phyloP scores from a whole-genome alignment of 2,797 vertebrate genomes.

The Urosaurus nigricauda region DNA sequence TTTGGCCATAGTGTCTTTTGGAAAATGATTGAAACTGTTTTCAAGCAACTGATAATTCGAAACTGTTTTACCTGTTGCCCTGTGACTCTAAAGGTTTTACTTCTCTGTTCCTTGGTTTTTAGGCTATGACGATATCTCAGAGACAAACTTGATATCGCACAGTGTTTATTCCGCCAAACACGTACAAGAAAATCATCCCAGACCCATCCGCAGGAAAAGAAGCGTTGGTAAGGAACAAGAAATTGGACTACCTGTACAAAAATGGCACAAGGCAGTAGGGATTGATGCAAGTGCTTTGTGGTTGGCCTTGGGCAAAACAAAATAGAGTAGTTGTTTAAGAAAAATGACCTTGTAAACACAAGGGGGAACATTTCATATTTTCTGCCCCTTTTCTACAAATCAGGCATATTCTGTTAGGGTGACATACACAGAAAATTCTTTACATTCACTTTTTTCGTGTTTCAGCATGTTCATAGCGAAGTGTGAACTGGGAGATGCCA shows the following conservation, averaged over 20 bases:
- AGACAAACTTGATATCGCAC: conserved; percentile 85
- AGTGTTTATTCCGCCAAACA: conserved; percentile 85
- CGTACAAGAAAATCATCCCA: conserved; percentile 88
- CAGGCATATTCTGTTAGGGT: conserved; percentile 59
- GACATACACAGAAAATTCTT: conserved; percentile 85
- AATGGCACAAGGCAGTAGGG: neutral
- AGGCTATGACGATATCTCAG: conserved; percentile 88
- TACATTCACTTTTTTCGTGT: conserved; percentile 87
- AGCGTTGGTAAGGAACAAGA: conserved; percentile 88
- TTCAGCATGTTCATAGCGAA: conserved; percentile 81
- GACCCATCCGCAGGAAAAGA: conserved; percentile 90
- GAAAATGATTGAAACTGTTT: too few species aligned
- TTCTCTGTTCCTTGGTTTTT: conserved; percentile 37
- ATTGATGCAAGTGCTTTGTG: neutral
- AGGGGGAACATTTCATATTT: neutral
- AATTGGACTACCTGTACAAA: conserved; percentile 36
- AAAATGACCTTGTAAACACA: conserved; percentile 47
- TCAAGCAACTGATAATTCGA: neutral
- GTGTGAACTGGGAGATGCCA: conserved; percentile 68
- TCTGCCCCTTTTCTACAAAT: conserved; percentile 31
- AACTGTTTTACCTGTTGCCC: neutral
- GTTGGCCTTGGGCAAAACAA: conserved; percentile 35
- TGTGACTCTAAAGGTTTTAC: conserved; percentile 41
- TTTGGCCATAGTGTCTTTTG: too few species aligned
- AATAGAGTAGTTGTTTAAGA: conserved; percentile 15